Evolutionary conservation across 2,113 vertebrate species (phyloP).

Genomic region (Plecotus auritus): DNA sequence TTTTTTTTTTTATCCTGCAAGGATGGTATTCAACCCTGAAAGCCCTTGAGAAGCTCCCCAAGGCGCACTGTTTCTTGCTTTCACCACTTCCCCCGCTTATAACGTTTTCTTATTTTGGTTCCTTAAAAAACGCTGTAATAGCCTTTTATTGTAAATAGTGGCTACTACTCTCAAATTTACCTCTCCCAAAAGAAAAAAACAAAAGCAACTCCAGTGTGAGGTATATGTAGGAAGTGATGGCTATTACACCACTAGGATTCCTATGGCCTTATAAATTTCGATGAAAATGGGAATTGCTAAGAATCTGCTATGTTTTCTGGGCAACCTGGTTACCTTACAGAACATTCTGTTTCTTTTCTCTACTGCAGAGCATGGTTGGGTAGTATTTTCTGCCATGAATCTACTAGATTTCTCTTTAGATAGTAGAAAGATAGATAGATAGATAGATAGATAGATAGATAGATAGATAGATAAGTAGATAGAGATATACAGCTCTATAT

Average conservation of each 20-base stretch:
- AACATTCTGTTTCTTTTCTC: background rate
- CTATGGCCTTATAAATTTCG: slow-evolving; percentile 51
- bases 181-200: slow-evolving; percentile 65
- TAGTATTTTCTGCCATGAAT: slow-evolving; percentile 35
- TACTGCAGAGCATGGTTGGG: background rate
- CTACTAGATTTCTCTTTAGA: slow-evolving; percentile 48
- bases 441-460: background rate
- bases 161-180: slow-evolving; percentile 61
- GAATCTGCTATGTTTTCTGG: slow-evolving; percentile 26
- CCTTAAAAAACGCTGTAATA: slow-evolving; percentile 53
- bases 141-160: slow-evolving; percentile 57
- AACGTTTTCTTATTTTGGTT: slow-evolving; percentile 55
- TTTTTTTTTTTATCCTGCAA: slow-evolving; percentile 45
- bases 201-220: slow-evolving; percentile 39
- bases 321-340: background rate
- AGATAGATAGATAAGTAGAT: background rate
- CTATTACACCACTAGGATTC: slow-evolving; percentile 48
- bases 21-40: slow-evolving; percentile 41
- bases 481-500: background rate
- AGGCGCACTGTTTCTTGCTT: slow-evolving; percentile 43
- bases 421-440: background rate
- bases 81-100: slow-evolving; percentile 31
- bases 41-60: slow-evolving; percentile 42
- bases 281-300: slow-evolving; percentile 32
- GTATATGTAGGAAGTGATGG: slow-evolving; percentile 35